Evolutionary conservation across 2,113 vertebrate genomes (phyloP).

Genomic region (Hippoglossus stenolepis): DNA sequence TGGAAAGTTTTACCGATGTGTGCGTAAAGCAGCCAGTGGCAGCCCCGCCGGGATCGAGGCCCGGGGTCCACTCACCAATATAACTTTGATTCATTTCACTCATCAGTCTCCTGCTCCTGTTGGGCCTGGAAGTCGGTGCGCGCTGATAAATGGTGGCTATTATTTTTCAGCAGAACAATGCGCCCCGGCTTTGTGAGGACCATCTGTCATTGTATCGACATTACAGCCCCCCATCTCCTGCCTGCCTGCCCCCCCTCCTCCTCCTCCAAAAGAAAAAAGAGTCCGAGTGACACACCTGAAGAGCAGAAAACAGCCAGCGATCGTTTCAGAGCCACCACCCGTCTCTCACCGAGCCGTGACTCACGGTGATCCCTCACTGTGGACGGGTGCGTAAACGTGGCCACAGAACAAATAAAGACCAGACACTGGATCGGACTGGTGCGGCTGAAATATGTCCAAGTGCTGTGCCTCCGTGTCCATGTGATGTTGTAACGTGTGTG

Average conservation of each 20-base stretch:
- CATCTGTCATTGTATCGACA: conserved; percentile 88
- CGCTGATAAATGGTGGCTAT: conserved; percentile 73
- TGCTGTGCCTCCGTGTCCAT: neutral
- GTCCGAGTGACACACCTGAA: conserved; percentile 91
- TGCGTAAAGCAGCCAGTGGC: conserved; percentile 14
- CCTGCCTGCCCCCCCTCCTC: conserved; percentile 38
- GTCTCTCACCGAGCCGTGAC: conserved; percentile 55
- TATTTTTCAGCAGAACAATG: conserved; percentile 75
- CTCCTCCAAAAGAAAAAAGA: conserved; percentile 60
- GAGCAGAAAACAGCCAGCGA: conserved; percentile 84
- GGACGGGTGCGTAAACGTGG: conserved; percentile 63
- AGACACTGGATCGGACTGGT: conserved; percentile 10
- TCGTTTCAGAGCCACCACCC: conserved; percentile 71
- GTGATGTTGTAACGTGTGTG: neutral
- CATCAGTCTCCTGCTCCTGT: conserved; percentile 35
- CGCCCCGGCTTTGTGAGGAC: conserved; percentile 89
- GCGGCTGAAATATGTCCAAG: neutral
- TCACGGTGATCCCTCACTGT: conserved; percentile 39
- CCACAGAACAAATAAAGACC: conserved; percentile 10
- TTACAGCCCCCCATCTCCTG: conserved; percentile 65
- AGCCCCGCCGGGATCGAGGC: conserved; percentile 6
- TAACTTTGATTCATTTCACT: conserved; percentile 61
- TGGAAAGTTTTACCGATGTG: conserved; percentile 57
- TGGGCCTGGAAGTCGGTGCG: conserved; percentile 35
- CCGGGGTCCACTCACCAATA: conserved; percentile 18